These are phyloP conservation scores for Cryptotis parvus DNA, from an alignment of 2,113 vertebrate species.

Conservation along the genomic window DNA sequence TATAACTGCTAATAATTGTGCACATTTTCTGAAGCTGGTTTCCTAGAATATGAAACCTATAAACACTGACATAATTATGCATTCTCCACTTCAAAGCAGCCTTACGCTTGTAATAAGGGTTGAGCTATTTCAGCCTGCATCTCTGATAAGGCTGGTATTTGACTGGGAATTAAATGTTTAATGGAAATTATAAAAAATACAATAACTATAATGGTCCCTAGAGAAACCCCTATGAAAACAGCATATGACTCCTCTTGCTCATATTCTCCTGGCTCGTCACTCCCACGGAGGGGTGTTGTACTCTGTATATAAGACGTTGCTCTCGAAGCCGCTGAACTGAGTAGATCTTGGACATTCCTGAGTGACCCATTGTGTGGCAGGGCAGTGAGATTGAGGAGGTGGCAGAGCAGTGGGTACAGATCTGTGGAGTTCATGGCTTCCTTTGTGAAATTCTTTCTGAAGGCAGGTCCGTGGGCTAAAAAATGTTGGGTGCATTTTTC, in stretches of 20 bases:
- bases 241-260: conserved; percentile 84
- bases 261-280: conserved; percentile 35
- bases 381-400: conserved; percentile 89
- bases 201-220: conserved; percentile 90
- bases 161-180: conserved; percentile 89
- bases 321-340: conserved; percentile 78
- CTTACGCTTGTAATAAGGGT: conserved; percentile 91
- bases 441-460: conserved; percentile 90
- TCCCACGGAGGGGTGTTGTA: neutral
- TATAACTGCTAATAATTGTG: neutral
- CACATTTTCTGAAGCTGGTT: conserved; percentile 7
- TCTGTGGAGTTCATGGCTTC: conserved; percentile 91
- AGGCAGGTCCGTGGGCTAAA: conserved; percentile 93
- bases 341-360: conserved; percentile 88
- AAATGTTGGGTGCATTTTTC: conserved; percentile 96
- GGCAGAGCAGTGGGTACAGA: conserved; percentile 94
- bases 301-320: conserved; percentile 34
- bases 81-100: conserved; percentile 61
- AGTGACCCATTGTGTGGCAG: conserved; percentile 94
- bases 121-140: conserved; percentile 91
- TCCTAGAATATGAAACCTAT: conserved; percentile 51
- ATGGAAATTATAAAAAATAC: conserved; percentile 91
- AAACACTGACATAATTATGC: conserved; percentile 23
- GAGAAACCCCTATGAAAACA: conserved; percentile 87
- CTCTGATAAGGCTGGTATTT: conserved; percentile 86